phyloP scores from a whole-genome alignment of 2,888 invertebrate species.

The Ischnus inquisitorius region DNA sequence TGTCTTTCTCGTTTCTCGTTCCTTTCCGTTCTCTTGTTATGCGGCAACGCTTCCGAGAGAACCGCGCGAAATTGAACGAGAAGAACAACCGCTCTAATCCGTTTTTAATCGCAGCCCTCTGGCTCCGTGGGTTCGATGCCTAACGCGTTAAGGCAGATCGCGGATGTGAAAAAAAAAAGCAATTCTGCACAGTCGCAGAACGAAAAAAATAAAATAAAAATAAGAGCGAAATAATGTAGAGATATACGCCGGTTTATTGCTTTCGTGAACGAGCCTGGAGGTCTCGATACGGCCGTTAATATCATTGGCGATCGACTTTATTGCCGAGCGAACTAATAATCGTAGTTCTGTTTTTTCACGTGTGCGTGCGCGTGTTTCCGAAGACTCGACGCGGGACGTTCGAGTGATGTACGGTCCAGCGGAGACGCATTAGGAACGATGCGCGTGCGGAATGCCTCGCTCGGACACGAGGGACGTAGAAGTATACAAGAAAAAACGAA shows the following conservation, averaged over 20 bases:
- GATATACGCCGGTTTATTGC: constrained; percentile 18
- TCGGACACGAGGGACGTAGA: constrained; percentile 33
- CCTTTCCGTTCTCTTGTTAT: neutral
- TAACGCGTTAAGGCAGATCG: neutral
- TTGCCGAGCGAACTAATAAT: constrained; percentile 55
- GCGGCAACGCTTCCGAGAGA: neutral
- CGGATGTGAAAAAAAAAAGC: neutral
- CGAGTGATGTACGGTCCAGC: constrained; percentile 57
- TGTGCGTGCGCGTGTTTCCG: constrained; percentile 6
- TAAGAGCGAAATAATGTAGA: constrained; percentile 21
- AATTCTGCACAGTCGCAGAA: neutral
- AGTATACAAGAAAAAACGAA: constrained; percentile 45
- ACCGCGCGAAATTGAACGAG: constrained; percentile 57
- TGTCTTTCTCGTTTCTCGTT: neutral
- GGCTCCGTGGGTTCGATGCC: constrained; percentile 24
- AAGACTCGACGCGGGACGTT: constrained; percentile 40
- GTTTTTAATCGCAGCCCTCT: constrained; percentile 70
- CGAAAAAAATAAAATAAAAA: too few species aligned
- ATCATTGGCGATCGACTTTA: constrained; percentile 52
- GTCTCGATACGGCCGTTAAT: constrained; percentile 32
- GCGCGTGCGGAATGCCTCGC: constrained; percentile 39
- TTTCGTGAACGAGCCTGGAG: neutral
- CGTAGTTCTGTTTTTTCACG: neutral
- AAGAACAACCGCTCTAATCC: constrained; percentile 58
- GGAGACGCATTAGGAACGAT: constrained; percentile 42